Base-by-base conservation (phyloP, 2,888 invertebrate genomes). In the Monochamus alternatus region DNA sequence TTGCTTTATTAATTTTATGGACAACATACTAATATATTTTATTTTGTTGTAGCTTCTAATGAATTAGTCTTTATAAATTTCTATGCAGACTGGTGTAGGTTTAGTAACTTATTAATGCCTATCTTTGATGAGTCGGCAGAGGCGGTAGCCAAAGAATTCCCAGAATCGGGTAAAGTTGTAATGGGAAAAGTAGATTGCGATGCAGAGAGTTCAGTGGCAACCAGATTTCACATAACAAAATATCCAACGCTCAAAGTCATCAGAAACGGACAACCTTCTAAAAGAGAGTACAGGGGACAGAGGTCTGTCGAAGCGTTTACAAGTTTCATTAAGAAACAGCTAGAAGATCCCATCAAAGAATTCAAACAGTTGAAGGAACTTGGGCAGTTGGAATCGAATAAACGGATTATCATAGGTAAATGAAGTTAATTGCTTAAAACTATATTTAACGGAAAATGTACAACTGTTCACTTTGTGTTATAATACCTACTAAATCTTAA, bases 61-160 rank as follows among this genome's bases (percentile, higher is more conserved):
- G 98, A 99, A 91, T 91, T 99, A 89, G 98, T 99, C 78, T 96
- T 99, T 90, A 94, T 99, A 78, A 99, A 99, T 91, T 99, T 99
- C 90, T 99, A 99, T 90, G 99, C 99, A 44, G 98, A 99, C 88
- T 99, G 99, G 99, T 99, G 99, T 90, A 94, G 97, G 86, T 99
- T 99, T 91, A 99, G 99, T 91, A 98, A 97, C 89, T 93, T 98
- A 90, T 91, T 99, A 87, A 95, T 96, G 89, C 99, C 99, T 10
- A 95, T 98, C 85, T 99, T 98, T 90, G 97, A 98, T 88, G 98
- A 98, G 89, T 97, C 98, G 58, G 95, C 98, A 9, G 95, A 95
- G 83, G 96, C 95, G 90, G 93, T 98, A 79, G 89, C 91, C 47
- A 92, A 92, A 85, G 94, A 93, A 80, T 96, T 95, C 85, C 95